phyloP scores from a whole-genome alignment of 2,888 invertebrate species.

The Drosophila kambysellisi region DNA sequence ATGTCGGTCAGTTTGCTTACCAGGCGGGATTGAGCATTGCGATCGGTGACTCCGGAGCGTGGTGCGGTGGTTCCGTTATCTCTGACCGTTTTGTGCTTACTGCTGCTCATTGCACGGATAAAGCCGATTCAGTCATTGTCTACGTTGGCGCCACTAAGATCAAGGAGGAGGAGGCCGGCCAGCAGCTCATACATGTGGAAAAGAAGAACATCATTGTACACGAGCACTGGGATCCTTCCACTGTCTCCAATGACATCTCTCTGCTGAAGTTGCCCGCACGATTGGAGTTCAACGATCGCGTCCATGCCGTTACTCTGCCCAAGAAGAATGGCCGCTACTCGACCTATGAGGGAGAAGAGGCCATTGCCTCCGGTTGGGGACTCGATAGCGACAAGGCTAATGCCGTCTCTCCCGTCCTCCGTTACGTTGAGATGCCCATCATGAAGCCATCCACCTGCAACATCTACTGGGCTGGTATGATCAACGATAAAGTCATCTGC shows the following conservation, averaged over 20 bases:
- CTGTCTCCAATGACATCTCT: constrained; percentile 71
- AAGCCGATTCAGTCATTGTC: constrained; percentile 50
- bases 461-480: constrained; percentile 46
- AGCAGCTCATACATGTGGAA: constrained; percentile 39
- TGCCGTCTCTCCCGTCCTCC: constrained; percentile 58
- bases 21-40: constrained; percentile 74
- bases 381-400: constrained; percentile 64
- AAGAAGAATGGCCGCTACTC: constrained; percentile 49
- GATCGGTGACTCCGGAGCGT: constrained; percentile 41
- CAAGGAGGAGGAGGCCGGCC: constrained; percentile 49
- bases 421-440: constrained; percentile 67
- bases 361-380: constrained; percentile 81
- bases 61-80: constrained; percentile 75
- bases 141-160: constrained; percentile 68
- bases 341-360: constrained; percentile 55
- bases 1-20: constrained; percentile 70
- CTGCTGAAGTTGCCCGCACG: constrained; percentile 67
- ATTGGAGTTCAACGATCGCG: constrained; percentile 48
- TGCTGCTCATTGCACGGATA: constrained; percentile 73
- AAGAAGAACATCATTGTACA: constrained; percentile 57
- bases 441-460: constrained; percentile 61
- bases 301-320: constrained; percentile 64
- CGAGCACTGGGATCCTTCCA: constrained; percentile 48
- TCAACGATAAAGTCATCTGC: constrained; percentile 80
- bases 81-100: constrained; percentile 64